Percentiles rank a stretch among this genome's conserved stretches.
Conservation (phyloP, 1,140 invertebrate genomes). For the Coelopa frigida region DNA sequence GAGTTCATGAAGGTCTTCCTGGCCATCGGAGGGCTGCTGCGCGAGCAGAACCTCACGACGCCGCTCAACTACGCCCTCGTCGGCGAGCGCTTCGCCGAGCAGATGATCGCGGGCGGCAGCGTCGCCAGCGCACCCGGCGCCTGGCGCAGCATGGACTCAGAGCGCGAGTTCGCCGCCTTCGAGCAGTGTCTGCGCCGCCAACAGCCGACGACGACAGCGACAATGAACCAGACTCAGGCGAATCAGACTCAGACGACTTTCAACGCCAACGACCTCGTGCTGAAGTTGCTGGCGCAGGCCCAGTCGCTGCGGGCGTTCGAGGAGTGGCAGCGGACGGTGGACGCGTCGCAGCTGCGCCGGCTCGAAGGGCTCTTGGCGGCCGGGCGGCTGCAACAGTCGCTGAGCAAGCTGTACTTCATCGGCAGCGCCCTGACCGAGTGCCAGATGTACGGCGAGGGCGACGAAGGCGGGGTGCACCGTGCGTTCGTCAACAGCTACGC, state of each 20-base stretch:
- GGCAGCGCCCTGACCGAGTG: slow-evolving; percentile 27
- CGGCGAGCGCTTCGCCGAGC: slow-evolving; percentile 26
- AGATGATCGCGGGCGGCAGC: slow-evolving; percentile 30
- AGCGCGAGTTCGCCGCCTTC: slow-evolving; percentile 21
- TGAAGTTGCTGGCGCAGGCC: slow-evolving; percentile 22
- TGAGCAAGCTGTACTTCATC: slow-evolving; percentile 27
- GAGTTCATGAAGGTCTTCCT: slow-evolving; percentile 25
- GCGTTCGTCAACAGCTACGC: slow-evolving; percentile 22
- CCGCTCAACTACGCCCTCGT: slow-evolving; percentile 30
- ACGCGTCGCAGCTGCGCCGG: slow-evolving; percentile 9
- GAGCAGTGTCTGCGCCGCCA: slow-evolving; percentile 19
- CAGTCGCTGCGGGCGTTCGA: slow-evolving; percentile 19
- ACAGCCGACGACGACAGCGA: neutral
- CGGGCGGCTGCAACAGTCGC: slow-evolving; percentile 23
- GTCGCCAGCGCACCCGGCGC: slow-evolving; percentile 28
- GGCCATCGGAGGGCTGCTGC: slow-evolving; percentile 21
- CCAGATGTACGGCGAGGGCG: slow-evolving; percentile 9
- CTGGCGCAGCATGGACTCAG: slow-evolving; percentile 38
- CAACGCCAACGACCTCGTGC: slow-evolving; percentile 27
- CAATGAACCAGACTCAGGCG: no score
- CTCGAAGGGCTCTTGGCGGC: slow-evolving; percentile 20
- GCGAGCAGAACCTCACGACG: slow-evolving; percentile 22
- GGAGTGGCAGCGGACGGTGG: slow-evolving; percentile 20
- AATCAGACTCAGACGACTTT: neutral
- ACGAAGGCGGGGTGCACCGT: slow-evolving; percentile 19